Conservation (phyloP, 2,888 invertebrate species). For the Thalpophila matura region DNA sequence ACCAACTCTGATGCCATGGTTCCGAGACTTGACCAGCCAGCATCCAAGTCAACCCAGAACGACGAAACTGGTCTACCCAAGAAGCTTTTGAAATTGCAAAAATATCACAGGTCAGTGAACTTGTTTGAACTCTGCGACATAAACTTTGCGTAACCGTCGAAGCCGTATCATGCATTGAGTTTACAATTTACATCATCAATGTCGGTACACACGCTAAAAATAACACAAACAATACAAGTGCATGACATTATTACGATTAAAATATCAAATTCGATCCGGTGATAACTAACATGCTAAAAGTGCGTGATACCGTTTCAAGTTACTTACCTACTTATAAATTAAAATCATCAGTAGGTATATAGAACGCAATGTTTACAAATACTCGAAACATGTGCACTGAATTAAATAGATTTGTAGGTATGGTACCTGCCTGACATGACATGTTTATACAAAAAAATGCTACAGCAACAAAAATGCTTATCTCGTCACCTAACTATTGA, state of each 20-base stretch:
- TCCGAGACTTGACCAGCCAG: conserved; percentile 84
- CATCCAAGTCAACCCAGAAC: conserved; percentile 73
- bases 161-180: conserved; percentile 62
- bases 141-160: conserved; percentile 76
- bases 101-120: conserved; percentile 91
- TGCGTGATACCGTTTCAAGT: conserved; percentile 45
- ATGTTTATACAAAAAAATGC: conserved; percentile 1
- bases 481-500: conserved; percentile 13
- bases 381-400: conserved; percentile 5
- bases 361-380: not conserved
- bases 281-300: conserved; percentile 50
- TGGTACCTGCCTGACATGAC: not conserved
- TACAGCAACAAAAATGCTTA: conserved; percentile 21
- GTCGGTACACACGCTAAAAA: conserved; percentile 49
- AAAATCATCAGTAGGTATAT: conserved; percentile 13
- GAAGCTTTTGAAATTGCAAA: conserved; percentile 89
- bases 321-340: conserved; percentile 20
- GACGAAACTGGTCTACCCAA: conserved; percentile 84
- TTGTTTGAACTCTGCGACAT: conserved; percentile 69
- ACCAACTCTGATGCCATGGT: conserved; percentile 91
- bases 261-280: conserved; percentile 42
- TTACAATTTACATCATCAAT: conserved; percentile 50
- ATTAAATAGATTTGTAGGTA: conserved; percentile 2
- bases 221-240: conserved; percentile 49
- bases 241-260: conserved; percentile 23